Conservation (phyloP, 2,113 vertebrate species). For the Gadus macrocephalus region DNA sequence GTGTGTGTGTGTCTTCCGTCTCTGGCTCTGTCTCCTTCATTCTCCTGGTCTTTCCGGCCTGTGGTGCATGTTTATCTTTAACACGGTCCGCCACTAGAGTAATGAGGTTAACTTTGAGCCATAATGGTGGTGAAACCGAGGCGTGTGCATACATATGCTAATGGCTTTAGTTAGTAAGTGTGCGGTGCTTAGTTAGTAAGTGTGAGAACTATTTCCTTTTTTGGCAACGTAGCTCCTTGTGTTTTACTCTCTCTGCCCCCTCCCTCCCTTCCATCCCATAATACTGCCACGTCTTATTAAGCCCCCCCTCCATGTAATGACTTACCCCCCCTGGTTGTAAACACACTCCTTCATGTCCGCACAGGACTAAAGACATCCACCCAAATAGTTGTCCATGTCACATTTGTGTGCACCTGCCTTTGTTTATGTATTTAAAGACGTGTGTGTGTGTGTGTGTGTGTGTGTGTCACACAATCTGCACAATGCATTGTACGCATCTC, state of each 20-base stretch:
- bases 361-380: slow-evolving; percentile 15
- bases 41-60: neutral
- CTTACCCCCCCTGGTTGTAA: slow-evolving; percentile 15
- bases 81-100: neutral
- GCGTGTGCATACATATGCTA: neutral
- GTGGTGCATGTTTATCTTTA: slow-evolving; percentile 22
- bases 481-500: too few relatives aligned
- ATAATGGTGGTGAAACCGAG: neutral
- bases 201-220: slow-evolving; percentile 50
- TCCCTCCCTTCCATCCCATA: slow-evolving; percentile 12
- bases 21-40: neutral
- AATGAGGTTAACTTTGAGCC: neutral
- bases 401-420: too few relatives aligned
- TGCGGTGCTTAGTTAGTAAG: too few relatives aligned
- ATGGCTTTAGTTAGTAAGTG: neutral
- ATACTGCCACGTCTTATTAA: slow-evolving; percentile 8
- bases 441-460: too few relatives aligned
- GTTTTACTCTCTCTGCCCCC: slow-evolving; percentile 22
- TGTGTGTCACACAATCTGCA: too few relatives aligned
- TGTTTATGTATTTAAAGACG: too few relatives aligned
- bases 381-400: neutral
- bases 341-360: neutral
- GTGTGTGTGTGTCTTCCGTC: neutral
- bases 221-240: slow-evolving; percentile 33
- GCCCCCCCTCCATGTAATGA: slow-evolving; percentile 5